Evolutionary conservation across 2,113 vertebrate species (phyloP).

Genomic region (Notiomystis cincta): DNA sequence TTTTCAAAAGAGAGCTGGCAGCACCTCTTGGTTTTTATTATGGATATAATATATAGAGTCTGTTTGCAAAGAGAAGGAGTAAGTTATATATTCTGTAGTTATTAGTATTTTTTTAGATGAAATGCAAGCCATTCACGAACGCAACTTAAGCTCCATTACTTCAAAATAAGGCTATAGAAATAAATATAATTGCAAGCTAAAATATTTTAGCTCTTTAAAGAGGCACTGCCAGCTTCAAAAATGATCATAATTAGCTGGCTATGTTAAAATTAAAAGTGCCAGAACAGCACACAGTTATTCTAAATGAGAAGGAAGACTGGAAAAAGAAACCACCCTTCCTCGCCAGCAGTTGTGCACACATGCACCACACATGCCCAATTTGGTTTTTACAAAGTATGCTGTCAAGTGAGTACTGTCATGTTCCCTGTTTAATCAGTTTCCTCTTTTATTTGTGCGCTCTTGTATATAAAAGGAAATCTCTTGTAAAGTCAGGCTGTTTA

Average conservation of each 20-base stretch:
- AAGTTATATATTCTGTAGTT: background rate
- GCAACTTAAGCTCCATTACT: background rate
- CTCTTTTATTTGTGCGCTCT: slow-evolving; percentile 39
- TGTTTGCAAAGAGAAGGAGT: background rate
- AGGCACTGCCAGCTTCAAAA: background rate
- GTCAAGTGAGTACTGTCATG: slow-evolving; percentile 48
- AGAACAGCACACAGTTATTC: background rate
- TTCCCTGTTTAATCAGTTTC: slow-evolving; percentile 53
- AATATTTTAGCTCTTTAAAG: background rate
- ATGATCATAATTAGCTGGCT: background rate
- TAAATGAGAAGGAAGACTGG: background rate
- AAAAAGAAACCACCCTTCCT: background rate
- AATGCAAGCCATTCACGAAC: background rate
- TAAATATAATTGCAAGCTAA: background rate
- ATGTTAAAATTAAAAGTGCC: background rate
- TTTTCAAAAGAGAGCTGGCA: background rate
- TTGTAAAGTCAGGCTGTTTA: slow-evolving; percentile 58
- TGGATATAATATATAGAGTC: background rate
- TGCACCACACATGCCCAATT: slow-evolving; percentile 38
- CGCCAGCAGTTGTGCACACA: background rate
- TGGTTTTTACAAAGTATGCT: slow-evolving; percentile 37
- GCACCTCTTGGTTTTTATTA: background rate
- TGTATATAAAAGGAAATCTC: slow-evolving; percentile 42
- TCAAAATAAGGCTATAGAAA: background rate
- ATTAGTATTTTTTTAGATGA: background rate